Evolutionary conservation across 1,140 invertebrate genomes (phyloP).

Genomic region (Drosophila prosaltans): DNA sequence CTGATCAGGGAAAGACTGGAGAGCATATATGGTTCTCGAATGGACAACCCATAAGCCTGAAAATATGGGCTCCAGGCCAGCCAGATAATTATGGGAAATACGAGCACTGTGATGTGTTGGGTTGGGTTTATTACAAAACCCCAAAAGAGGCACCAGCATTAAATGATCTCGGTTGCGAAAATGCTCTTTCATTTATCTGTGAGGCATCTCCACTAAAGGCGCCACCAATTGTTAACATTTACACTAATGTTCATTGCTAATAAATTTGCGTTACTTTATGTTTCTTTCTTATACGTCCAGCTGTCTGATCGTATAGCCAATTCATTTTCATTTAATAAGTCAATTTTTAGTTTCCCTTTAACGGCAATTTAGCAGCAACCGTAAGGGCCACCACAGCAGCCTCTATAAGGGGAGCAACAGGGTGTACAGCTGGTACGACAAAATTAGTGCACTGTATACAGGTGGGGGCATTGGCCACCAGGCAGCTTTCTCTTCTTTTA

Average conservation of each 20-base stretch:
- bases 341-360: too few relatives aligned
- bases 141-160: background rate
- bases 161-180: background rate
- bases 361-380: conserved; percentile 37
- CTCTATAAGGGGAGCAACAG: conserved; percentile 39
- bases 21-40: conserved; percentile 32
- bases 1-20: conserved; percentile 23
- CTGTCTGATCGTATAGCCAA: too few relatives aligned
- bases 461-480: too few relatives aligned
- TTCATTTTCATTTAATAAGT: too few relatives aligned
- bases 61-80: conserved; percentile 17
- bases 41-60: conserved; percentile 17
- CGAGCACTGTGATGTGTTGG: conserved; percentile 39
- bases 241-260: too few relatives aligned
- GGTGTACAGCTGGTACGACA: conserved; percentile 42
- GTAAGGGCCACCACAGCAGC: conserved; percentile 40
- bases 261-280: too few relatives aligned
- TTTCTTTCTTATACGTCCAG: too few relatives aligned
- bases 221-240: background rate
- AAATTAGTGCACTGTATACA: too few relatives aligned
- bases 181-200: conserved; percentile 78
- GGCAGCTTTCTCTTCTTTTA: too few relatives aligned
- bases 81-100: conserved; percentile 29
- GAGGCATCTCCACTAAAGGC: conserved; percentile 85
- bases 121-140: background rate